Conservation (phyloP, 2,797 vertebrate genomes). For the Leptatherina wallacei region DNA sequence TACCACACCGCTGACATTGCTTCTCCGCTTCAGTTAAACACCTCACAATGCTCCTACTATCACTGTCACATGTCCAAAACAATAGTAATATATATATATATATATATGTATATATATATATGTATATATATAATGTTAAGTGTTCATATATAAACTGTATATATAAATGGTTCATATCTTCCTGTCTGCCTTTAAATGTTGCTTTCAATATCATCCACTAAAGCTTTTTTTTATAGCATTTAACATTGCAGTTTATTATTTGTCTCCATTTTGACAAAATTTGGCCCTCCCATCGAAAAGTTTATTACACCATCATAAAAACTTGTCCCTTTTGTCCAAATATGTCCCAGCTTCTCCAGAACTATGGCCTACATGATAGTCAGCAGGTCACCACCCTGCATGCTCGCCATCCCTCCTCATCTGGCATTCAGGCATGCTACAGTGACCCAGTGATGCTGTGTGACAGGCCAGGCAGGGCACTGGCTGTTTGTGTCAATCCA, state of each 20-base stretch:
- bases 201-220: no score
- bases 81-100: no score
- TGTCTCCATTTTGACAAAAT: neutral
- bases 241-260: neutral
- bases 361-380: constrained; percentile 40
- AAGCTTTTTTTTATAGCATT: neutral
- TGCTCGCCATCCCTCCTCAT: constrained; percentile 74
- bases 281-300: neutral
- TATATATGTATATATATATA: no score
- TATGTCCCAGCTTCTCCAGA: constrained; percentile 39
- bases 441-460: constrained; percentile 80
- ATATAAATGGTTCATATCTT: no score
- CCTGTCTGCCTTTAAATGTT: no score
- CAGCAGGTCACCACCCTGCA: constrained; percentile 65
- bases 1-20: no score
- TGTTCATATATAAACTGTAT: no score
- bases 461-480: constrained; percentile 79
- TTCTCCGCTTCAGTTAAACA: no score
- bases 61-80: no score
- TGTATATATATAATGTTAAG: no score
- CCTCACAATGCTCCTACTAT: no score
- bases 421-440: constrained; percentile 80
- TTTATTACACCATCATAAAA: constrained; percentile 4
- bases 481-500: constrained; percentile 84
- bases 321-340: constrained; percentile 25